Percentiles rank a stretch among this genome's conserved stretches.
These are phyloP conservation scores for Bucorvus abyssinicus DNA, from an alignment of 2,797 vertebrate genomes.

Conservation along the genomic window DNA sequence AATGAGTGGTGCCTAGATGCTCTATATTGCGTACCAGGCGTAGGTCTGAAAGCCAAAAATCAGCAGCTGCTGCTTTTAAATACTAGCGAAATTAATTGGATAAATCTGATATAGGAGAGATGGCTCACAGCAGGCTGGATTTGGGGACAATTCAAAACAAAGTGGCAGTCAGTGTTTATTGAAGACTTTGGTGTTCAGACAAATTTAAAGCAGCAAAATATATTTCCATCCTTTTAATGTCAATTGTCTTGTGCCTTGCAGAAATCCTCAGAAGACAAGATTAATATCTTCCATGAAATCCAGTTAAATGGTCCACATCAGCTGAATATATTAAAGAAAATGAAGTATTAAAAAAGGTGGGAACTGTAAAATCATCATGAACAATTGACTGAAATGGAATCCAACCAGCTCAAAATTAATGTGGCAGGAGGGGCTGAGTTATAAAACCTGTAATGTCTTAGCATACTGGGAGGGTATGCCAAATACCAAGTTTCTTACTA, in stretches of 20 bases:
- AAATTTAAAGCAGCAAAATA: background rate
- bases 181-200: background rate
- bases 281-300: background rate
- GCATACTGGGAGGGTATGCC: background rate
- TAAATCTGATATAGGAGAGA: background rate
- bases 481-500: background rate
- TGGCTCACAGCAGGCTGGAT: background rate
- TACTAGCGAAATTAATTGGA: background rate
- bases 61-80: background rate
- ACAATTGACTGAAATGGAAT: background rate
- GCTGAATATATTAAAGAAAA: background rate
- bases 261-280: background rate
- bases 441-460: background rate
- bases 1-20: background rate
- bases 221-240: background rate
- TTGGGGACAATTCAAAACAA: background rate
- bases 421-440: background rate
- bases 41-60: background rate
- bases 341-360: background rate
- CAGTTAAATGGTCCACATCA: background rate
- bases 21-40: background rate
- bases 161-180: background rate
- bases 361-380: background rate
- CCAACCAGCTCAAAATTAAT: background rate
- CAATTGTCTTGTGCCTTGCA: background rate